Percentiles rank a stretch among this genome's conserved stretches.
Evolutionary conservation across 2,797 vertebrate species (phyloP).

Genomic region (Ctenosaura bakeri): DNA sequence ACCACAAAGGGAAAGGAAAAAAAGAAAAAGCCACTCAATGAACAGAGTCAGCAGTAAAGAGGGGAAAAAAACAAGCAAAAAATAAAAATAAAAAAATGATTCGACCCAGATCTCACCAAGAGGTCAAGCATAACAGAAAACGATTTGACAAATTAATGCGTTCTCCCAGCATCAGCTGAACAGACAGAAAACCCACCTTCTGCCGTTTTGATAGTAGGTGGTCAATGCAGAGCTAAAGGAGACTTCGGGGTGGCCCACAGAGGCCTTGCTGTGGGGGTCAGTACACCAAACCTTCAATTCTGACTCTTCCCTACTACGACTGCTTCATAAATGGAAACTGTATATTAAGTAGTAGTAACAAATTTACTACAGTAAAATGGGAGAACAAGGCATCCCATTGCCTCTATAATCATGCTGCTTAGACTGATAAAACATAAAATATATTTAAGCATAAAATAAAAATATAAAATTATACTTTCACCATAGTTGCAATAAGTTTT

Average conservation of each 20-base stretch:
- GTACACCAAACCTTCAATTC: no score
- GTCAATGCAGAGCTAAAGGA: neutral
- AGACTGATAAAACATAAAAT: no score
- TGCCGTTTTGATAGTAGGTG: neutral
- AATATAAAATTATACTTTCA: no score
- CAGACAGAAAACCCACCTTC: constrained; percentile 20
- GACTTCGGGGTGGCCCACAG: neutral
- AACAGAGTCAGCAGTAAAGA: constrained; percentile 48
- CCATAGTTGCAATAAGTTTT: no score
- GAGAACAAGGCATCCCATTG: no score
- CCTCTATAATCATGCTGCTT: no score
- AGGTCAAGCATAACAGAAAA: constrained; percentile 53
- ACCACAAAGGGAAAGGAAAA: neutral
- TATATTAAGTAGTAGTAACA: no score
- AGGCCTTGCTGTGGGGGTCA: neutral
- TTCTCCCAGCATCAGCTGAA: constrained; percentile 46
- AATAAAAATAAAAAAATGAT: neutral
- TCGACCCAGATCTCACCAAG: constrained; percentile 42
- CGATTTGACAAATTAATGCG: constrained; percentile 30
- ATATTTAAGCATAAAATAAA: no score
- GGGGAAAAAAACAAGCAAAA: constrained; percentile 42
- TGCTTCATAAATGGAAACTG: no score
- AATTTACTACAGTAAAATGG: no score
- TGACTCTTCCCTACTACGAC: no score
- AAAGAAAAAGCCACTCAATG: constrained; percentile 34